A percentile compares a stretch with the other conserved stretches of the same genome.
These are phyloP conservation scores for Amphiura filiformis DNA, from an alignment of 35 echinoderm and acorn worm genomes.

Conservation along the genomic window DNA sequence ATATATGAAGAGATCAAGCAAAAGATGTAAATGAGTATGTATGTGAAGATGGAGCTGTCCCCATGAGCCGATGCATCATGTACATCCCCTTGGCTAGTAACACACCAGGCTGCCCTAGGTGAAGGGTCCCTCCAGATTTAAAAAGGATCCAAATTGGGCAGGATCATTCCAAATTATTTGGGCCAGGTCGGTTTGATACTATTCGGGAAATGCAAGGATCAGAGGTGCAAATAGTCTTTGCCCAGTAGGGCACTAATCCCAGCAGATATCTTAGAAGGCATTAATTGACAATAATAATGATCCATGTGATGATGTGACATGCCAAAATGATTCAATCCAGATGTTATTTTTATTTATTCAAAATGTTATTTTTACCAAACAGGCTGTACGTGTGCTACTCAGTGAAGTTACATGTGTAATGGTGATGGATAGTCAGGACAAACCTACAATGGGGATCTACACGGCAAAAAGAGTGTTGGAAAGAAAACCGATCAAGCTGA, in stretches of 20 bases:
- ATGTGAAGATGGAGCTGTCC: constrained; percentile 57
- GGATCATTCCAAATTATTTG: too few relatives aligned
- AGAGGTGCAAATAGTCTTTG: too few relatives aligned
- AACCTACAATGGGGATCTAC: constrained; percentile 76
- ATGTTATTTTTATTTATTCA: too few relatives aligned
- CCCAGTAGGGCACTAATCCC: too few relatives aligned
- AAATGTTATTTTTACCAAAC: not conserved
- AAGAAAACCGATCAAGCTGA: constrained; percentile 67
- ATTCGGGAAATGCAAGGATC: too few relatives aligned
- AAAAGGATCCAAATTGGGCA: too few relatives aligned
- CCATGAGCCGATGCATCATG: constrained; percentile 69
- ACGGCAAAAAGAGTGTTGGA: constrained; percentile 82
- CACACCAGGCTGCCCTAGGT: constrained; percentile 68
- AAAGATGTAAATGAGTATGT: constrained; percentile 25
- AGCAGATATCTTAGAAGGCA: too few relatives aligned
- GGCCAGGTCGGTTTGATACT: too few relatives aligned
- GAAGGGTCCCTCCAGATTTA: constrained; percentile 60
- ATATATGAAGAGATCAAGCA: too few relatives aligned
- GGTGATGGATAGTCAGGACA: constrained; percentile 53
- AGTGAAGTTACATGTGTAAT: constrained; percentile 85
- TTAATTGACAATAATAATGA: too few relatives aligned
- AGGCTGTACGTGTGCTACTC: constrained; percentile 63
- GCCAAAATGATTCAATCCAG: too few relatives aligned
- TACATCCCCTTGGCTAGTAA: constrained; percentile 80
- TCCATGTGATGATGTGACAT: too few relatives aligned